phyloP scores from a whole-genome alignment of 2,113 vertebrate species.

The Anthoscopus minutus region DNA sequence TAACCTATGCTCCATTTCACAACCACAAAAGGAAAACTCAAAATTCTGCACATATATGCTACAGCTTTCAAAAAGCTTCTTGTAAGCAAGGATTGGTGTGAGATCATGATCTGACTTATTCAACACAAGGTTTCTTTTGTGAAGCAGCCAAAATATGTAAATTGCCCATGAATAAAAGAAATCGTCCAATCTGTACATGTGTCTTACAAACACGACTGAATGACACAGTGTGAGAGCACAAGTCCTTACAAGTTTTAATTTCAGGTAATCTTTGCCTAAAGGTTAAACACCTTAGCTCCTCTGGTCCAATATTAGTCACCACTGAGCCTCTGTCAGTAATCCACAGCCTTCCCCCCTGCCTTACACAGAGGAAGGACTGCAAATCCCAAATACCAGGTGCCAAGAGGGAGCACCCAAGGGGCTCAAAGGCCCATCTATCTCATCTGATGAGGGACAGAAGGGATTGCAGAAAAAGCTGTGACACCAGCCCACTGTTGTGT shows the following conservation, averaged over 20 bases:
- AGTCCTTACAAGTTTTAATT: conserved; percentile 30
- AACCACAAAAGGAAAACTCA: conserved; percentile 4
- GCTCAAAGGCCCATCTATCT: not conserved
- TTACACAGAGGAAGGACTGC: not conserved
- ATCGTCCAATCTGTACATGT: conserved; percentile 9
- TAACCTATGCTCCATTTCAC: not conserved
- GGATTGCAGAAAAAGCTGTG: rapidly evolving
- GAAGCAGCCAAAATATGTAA: conserved; percentile 53
- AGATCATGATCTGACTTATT: conserved; percentile 29
- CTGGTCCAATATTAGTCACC: not conserved
- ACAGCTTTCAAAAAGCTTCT: not conserved
- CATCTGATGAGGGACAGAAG: not conserved
- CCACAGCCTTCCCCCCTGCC: not conserved
- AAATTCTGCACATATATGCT: not conserved
- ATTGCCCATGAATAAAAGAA: conserved; percentile 44
- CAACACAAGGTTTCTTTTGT: conserved; percentile 43
- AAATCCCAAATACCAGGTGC: not conserved
- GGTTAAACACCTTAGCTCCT: not conserved
- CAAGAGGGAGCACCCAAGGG: not conserved
- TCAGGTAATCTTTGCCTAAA: conserved; percentile 45
- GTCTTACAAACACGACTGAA: conserved; percentile 17
- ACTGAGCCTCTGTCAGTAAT: not conserved
- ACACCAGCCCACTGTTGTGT: rapidly evolving
- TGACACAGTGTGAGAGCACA: not conserved
- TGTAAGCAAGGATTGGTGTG: not conserved